phyloP scores from a whole-genome alignment of 2,888 invertebrate genomes.

The Melanotus villosus region DNA sequence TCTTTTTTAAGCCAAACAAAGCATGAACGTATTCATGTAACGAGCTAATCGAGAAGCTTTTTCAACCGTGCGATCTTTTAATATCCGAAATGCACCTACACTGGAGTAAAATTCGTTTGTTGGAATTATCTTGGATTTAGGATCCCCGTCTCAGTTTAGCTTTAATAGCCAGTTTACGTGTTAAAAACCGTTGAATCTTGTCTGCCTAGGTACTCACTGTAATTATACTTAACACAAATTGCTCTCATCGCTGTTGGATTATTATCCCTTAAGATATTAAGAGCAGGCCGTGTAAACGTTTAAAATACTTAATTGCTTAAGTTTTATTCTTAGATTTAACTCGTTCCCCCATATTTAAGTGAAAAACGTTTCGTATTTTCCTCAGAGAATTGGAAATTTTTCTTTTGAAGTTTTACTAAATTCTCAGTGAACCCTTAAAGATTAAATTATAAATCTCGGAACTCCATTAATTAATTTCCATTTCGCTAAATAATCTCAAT shows the following conservation, averaged over 20 bases:
- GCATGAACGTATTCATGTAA: background rate
- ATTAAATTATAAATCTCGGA: slow-evolving; percentile 7
- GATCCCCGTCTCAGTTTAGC: slow-evolving; percentile 29
- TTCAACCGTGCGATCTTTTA: slow-evolving; percentile 6
- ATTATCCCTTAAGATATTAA: slow-evolving; percentile 22
- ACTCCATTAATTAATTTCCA: slow-evolving; percentile 28
- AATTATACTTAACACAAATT: slow-evolving; percentile 32
- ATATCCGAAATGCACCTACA: slow-evolving; percentile 16
- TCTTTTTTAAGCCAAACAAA: no score
- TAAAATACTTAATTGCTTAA: slow-evolving; percentile 28
- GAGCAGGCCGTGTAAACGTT: slow-evolving; percentile 17
- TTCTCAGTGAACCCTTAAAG: slow-evolving; percentile 4
- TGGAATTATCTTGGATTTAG: slow-evolving; percentile 26
- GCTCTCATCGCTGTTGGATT: slow-evolving; percentile 22
- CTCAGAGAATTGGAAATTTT: background rate
- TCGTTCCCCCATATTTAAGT: background rate
- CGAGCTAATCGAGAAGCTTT: slow-evolving; percentile 4
- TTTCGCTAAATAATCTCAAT: slow-evolving; percentile 18
- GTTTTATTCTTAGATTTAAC: slow-evolving; percentile 4
- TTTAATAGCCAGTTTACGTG: slow-evolving; percentile 29
- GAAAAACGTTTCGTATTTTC: background rate
- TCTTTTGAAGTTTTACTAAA: background rate
- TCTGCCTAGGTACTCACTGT: slow-evolving; percentile 17
- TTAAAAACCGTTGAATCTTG: slow-evolving; percentile 27
- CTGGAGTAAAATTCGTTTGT: slow-evolving; percentile 14